Percentiles rank a stretch among this genome's conserved stretches.
Evolutionary conservation across 2,888 invertebrate genomes (phyloP).

Genomic region (Gastracanthus pulcherrimus): DNA sequence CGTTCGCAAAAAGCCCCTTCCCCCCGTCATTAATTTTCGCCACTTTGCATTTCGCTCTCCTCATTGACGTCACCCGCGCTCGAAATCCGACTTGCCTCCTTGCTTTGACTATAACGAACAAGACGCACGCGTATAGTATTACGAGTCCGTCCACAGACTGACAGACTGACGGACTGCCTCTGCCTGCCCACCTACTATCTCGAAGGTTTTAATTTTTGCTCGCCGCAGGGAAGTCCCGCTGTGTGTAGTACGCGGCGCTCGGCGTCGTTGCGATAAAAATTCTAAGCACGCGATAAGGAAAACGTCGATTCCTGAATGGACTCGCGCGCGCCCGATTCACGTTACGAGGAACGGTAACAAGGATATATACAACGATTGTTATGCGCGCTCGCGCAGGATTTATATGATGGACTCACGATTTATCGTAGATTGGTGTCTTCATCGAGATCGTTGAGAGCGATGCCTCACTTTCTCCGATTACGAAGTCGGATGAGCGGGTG

Average conservation of each 20-base stretch:
- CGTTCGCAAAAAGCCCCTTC: neutral
- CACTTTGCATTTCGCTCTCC: neutral
- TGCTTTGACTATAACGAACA: neutral
- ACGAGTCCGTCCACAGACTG: neutral
- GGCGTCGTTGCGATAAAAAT: neutral
- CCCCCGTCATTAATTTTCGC: neutral
- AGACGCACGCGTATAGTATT: neutral
- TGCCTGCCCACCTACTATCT: neutral
- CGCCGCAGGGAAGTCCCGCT: conserved; percentile 7
- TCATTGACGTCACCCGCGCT: neutral
- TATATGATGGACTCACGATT: conserved; percentile 7
- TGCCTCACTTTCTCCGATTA: neutral
- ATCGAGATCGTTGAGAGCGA: conserved; percentile 5
- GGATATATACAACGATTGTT: neutral
- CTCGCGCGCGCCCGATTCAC: neutral
- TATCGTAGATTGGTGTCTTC: conserved; percentile 15
- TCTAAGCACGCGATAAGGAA: conserved; percentile 19
- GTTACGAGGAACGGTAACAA: neutral
- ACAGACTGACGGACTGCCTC: too few relatives aligned
- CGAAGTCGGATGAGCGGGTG: neutral
- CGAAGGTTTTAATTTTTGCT: neutral
- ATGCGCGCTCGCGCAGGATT: neutral
- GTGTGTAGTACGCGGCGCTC: too few relatives aligned
- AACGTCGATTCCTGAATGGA: neutral
- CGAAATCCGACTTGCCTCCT: neutral